Evolutionary conservation across 2,888 invertebrate genomes (phyloP).

Genomic region (Gibbula magus): DNA sequence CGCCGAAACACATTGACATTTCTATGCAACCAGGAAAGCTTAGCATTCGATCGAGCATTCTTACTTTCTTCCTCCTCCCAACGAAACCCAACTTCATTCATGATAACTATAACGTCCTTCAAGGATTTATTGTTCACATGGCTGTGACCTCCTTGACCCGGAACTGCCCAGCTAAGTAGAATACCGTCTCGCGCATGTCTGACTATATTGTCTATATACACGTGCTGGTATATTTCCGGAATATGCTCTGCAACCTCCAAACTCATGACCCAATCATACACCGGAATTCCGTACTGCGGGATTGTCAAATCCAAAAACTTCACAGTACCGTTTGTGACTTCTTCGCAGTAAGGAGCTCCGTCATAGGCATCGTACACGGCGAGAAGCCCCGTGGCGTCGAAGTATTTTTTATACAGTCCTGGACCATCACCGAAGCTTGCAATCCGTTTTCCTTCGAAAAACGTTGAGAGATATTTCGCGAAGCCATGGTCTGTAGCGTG

Average conservation of each 20-base stretch:
- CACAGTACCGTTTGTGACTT: slow-evolving; percentile 46
- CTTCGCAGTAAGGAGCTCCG: slow-evolving; percentile 51
- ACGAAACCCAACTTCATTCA: slow-evolving; percentile 38
- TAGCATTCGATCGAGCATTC: slow-evolving; percentile 29
- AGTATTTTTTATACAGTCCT: slow-evolving; percentile 46
- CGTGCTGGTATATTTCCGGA: slow-evolving; percentile 44
- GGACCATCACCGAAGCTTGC: slow-evolving; percentile 58
- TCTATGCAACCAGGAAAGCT: slow-evolving; percentile 40
- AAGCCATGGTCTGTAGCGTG: slow-evolving; percentile 46
- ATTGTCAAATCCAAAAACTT: slow-evolving; percentile 51
- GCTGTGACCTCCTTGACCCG: slow-evolving; percentile 45
- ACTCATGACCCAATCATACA: slow-evolving; percentile 53
- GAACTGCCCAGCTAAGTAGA: slow-evolving; percentile 54
- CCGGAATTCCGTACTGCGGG: slow-evolving; percentile 50
- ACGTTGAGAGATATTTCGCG: slow-evolving; percentile 37
- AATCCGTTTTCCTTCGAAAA: slow-evolving; percentile 43
- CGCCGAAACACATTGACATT: slow-evolving; percentile 44
- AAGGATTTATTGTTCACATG: slow-evolving; percentile 48
- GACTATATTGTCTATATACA: slow-evolving; percentile 48
- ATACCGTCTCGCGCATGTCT: slow-evolving; percentile 48
- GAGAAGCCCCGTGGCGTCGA: slow-evolving; percentile 39
- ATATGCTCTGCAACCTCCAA: slow-evolving; percentile 58
- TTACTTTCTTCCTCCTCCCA: slow-evolving; percentile 35
- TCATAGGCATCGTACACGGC: slow-evolving; percentile 48
- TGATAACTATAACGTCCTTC: slow-evolving; percentile 36